Percentiles rank a stretch among this genome's conserved stretches.
Conservation (phyloP, 2,797 vertebrate genomes). For the Rhyacichthys aspro region DNA sequence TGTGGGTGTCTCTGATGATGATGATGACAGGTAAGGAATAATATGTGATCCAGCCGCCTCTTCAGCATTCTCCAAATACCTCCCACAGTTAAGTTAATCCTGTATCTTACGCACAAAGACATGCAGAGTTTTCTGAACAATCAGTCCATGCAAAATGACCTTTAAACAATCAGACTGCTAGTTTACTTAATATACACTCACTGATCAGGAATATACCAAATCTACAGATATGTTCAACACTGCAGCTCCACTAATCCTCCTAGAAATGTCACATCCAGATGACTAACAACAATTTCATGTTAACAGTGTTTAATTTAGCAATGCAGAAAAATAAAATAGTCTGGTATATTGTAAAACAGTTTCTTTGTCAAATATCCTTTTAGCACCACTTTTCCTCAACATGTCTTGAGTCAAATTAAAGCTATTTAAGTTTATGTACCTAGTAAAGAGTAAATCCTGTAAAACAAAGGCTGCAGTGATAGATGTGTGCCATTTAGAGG, state of each 20-base stretch:
- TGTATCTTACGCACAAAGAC: neutral
- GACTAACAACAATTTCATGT: neutral
- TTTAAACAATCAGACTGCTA: neutral
- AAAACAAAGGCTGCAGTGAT: too few species aligned
- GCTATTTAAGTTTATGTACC: too few species aligned
- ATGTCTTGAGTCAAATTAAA: too few species aligned
- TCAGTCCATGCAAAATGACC: neutral
- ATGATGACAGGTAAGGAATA: neutral
- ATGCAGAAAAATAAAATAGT: too few species aligned
- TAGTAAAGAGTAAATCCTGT: too few species aligned
- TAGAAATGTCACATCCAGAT: neutral
- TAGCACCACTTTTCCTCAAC: too few species aligned
- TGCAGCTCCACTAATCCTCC: neutral
- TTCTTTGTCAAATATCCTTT: too few species aligned
- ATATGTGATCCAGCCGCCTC: neutral
- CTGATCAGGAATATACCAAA: neutral
- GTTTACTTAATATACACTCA: neutral
- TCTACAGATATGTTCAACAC: neutral
- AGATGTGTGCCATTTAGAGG: too few species aligned
- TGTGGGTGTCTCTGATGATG: neutral
- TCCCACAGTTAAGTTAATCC: neutral
- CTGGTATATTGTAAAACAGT: too few species aligned
- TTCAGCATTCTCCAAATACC: slow-evolving; percentile 4
- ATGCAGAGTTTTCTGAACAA: neutral
- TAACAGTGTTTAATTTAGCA: too few species aligned